Conservation (phyloP, 2,888 invertebrate species). For the Uropetala carovei region DNA sequence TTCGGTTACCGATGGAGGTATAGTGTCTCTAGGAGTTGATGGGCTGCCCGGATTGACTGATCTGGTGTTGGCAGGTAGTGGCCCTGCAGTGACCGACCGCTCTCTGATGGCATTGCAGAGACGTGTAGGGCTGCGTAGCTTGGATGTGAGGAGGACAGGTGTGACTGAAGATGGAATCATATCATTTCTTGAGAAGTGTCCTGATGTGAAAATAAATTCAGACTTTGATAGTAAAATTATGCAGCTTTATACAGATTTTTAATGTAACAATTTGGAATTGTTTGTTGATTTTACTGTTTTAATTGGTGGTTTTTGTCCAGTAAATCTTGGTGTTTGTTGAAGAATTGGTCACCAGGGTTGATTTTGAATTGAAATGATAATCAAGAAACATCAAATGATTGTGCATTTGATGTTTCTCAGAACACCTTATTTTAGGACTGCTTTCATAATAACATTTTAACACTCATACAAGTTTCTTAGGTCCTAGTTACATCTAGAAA, state of each 20-base stretch:
- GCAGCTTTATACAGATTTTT: not conserved
- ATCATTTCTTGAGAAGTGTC: slow-evolving; percentile 26
- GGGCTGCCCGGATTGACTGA: slow-evolving; percentile 30
- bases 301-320: not conserved
- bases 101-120: slow-evolving; percentile 27
- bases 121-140: not conserved
- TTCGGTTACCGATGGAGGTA: slow-evolving; percentile 38
- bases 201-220: not conserved
- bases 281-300: not conserved
- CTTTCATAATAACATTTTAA: no score
- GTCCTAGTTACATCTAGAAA: no score
- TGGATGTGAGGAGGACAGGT: slow-evolving; percentile 40
- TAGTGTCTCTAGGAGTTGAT: slow-evolving; percentile 38
- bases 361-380: no score
- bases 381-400: no score
- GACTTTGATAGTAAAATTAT: not conserved
- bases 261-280: not conserved
- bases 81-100: not conserved
- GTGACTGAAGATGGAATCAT: slow-evolving; percentile 1
- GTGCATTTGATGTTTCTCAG: no score
- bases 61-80: slow-evolving; percentile 45
- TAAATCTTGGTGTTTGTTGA: not conserved
- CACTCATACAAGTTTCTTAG: no score
- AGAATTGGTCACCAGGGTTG: not conserved
- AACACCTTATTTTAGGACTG: no score